Base-by-base conservation (phyloP, 1,140 invertebrate species). In the Rhopalosiphum maidis region DNA sequence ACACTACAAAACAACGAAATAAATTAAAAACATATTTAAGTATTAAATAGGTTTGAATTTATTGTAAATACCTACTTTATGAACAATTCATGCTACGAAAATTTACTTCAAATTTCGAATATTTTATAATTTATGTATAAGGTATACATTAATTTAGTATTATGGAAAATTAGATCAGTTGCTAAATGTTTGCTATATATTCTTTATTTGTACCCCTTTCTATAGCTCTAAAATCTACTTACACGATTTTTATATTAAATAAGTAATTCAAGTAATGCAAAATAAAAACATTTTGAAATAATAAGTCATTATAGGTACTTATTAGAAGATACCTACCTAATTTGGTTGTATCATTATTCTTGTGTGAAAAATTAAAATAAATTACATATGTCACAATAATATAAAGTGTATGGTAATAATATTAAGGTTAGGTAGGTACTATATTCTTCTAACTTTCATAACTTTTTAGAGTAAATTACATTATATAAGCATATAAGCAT, bases 1-100 rank as follows among this genome's bases (percentile, higher is more conserved):
- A 96, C 99, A 99, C 97, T 99, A 94, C 46, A 95, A 94, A 93
- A 95, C 25, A n/a, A 21, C 7, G 9, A 11, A 60, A 68, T 4
- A 7, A 1, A 68, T 41, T 55, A 25, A 22, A 41, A 35, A 41
- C 22, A 23, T 30, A n/a, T 4, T 4, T 15, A 41, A 85, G 1
- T 85, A 85, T 85, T 25, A 85, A 85, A 85, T 43, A 85, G 22
- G 9, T 25, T 23, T 30, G 25, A 30, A 60, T 60, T 30, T n/a
- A 77, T n/a, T 77, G 30, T 77, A 15, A 77, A 77, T n/a, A 11
- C 25, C 46, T 46, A 60, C 30, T 30, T 15, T 0, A n/a, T 68
- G 41, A 41, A 2, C 41, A 41, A 41, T 41, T 41, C 41, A 41
- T 41, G 3, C 41, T 41, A 2, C 41, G 41, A 41, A 41, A 4